Base-by-base conservation (phyloP, 2,888 invertebrate species). In the Phytoseiulus persimilis region DNA sequence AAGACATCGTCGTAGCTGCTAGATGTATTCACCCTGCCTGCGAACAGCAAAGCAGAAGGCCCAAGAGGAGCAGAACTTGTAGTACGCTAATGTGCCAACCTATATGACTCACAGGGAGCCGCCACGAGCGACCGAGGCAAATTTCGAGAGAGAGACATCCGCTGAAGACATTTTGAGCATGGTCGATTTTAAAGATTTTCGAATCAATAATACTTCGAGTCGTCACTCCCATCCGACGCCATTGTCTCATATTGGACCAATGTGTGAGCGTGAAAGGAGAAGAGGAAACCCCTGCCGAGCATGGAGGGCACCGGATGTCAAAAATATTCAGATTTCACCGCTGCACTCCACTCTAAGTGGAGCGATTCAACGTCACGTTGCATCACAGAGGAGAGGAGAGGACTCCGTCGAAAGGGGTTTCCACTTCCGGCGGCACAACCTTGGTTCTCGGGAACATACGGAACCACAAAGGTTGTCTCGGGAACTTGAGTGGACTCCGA, bases 161-260 rank as follows among this genome's bases (percentile, higher is more conserved):
- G 65, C 65, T 65, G 65, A 65, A 65, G 65, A 65, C 65, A 65
- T 65, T 65, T 65, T 65, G 65, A 65, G 65, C 65, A 65, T 65
- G 5, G 11, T 18, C 65, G 65, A 65, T 65, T 65, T 65, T 65
- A 65, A 65, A 65, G 65, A 65, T 65, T 65, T 65, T 65, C 65
- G 65, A 65, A 65, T 65, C 65, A 65, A 65, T 65, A 65, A 65
- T 65, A 65, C 65, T 28, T 28, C 1, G 65, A 28, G 65, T 23
- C 65, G 65, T 65, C 65, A 65, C 65, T 65, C 65, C 65, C 28
- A 6, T 65, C 28, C 9, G 65, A 2, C 65, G 65, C 65, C 65
- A 11, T 65, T 65, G 65, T 65, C 65, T 65, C 2, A 65, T 65
- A 65, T 28, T 28, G 23, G 18, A 65, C 65, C 1, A 3, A 28